phyloP scores from a whole-genome alignment of 1,140 invertebrate species.

The Drosophila tristis region DNA sequence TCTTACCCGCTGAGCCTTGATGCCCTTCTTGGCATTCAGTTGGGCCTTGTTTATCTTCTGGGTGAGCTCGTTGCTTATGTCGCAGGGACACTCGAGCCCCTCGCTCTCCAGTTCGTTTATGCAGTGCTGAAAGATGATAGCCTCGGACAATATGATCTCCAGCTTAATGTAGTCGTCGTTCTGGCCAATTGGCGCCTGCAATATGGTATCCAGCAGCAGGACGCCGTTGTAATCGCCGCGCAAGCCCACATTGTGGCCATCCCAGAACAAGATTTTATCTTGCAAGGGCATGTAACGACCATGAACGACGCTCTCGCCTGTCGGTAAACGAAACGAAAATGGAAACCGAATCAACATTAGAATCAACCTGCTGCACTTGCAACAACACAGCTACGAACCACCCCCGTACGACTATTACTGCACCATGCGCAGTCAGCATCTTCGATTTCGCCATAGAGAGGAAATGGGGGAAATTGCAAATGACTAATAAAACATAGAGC shows the following conservation, averaged over 20 bases:
- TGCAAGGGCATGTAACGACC: conserved; percentile 91
- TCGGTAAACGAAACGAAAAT: neutral
- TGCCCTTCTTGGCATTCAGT: conserved; percentile 89
- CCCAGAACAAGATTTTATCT: conserved; percentile 93
- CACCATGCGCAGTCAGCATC: conserved; percentile 18
- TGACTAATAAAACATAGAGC: neutral
- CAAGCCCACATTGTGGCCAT: conserved; percentile 91
- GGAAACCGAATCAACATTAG: conserved; percentile 1
- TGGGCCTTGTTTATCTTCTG: conserved; percentile 89
- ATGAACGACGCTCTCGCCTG: conserved; percentile 73
- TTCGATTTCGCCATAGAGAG: conserved; percentile 3
- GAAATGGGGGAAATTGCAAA: conserved; percentile 15
- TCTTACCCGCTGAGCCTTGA: conserved; percentile 92
- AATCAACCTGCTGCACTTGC: neutral
- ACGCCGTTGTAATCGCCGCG: conserved; percentile 96
- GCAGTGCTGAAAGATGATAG: conserved; percentile 92
- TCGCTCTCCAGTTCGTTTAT: conserved; percentile 89
- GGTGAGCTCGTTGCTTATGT: conserved; percentile 91
- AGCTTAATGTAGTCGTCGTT: conserved; percentile 91
- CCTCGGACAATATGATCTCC: conserved; percentile 94
- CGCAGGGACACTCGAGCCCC: conserved; percentile 89
- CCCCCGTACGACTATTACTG: neutral
- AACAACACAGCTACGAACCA: neutral
- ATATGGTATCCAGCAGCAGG: conserved; percentile 92
- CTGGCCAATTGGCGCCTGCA: conserved; percentile 90